A percentile compares a stretch with the other conserved stretches of the same genome.
These are phyloP conservation scores for Drosophila melanica DNA, from an alignment of 1,140 invertebrate species.

Conservation along the genomic window DNA sequence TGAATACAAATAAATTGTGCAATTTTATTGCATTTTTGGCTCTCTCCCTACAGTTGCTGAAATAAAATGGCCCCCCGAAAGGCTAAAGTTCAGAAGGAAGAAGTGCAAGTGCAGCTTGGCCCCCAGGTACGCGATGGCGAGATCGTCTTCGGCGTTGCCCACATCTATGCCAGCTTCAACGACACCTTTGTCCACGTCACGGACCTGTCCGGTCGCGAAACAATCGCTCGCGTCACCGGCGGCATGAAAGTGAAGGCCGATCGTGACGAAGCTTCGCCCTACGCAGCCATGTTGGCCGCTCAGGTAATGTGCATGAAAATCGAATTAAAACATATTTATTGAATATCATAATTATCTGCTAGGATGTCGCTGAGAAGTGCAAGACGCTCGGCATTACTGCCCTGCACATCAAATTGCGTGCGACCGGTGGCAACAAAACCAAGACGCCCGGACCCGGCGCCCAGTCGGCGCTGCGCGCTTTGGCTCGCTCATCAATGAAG, in stretches of 20 bases:
- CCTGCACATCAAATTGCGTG: slow-evolving; percentile 98
- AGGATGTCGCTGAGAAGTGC: slow-evolving; percentile 99
- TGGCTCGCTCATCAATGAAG: slow-evolving; percentile 99
- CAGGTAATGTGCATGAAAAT: slow-evolving; percentile 87
- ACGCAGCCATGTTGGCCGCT: slow-evolving; percentile 99
- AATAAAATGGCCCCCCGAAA: slow-evolving; percentile 96
- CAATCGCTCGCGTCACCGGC: slow-evolving; percentile 98
- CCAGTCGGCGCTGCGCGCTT: slow-evolving; percentile 97
- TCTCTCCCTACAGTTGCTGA: slow-evolving; percentile 52
- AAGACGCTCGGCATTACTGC: slow-evolving; percentile 98
- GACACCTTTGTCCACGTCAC: slow-evolving; percentile 99
- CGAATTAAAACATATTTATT: neutral
- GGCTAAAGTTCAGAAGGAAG: slow-evolving; percentile 98
- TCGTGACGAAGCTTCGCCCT: slow-evolving; percentile 99
- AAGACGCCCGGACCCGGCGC: slow-evolving; percentile 99
- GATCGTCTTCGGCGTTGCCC: slow-evolving; percentile 99
- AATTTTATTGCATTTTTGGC: neutral
- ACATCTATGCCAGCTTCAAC: slow-evolving; percentile 99
- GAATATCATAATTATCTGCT: slow-evolving; percentile 52
- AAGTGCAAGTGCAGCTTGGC: slow-evolving; percentile 97
- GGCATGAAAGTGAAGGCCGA: slow-evolving; percentile 99
- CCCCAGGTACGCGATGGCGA: slow-evolving; percentile 99
- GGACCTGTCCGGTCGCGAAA: slow-evolving; percentile 99
- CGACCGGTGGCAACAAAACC: slow-evolving; percentile 99
- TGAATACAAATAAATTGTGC: slow-evolving; percentile 11